Base-by-base conservation (phyloP, 2,113 vertebrate genomes). In the Larimichthys crocea region DNA sequence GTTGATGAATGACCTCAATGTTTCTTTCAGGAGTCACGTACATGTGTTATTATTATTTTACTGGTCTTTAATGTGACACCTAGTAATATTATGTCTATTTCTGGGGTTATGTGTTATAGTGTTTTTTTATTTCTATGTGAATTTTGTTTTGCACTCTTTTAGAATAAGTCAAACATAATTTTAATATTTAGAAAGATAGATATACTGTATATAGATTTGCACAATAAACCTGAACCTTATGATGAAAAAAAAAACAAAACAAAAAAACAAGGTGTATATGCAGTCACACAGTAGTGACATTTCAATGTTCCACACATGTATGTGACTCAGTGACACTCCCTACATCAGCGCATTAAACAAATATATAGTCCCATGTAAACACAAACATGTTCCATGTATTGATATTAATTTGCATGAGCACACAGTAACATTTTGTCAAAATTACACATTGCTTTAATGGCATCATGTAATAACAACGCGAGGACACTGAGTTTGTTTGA, bases 391-490 rank as follows among this genome's bases (percentile, higher is more conserved):
- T 59, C 12, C 48, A 44, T 9, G 16, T 76, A 31, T 20, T 48
- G 19, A 76, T n/a, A 50, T 50, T 10, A 49, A 40, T 42, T 10
- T 0, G 1, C 44, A 60, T 16, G 42, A 80, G 26, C 53, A 29
- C 26, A 65, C 26, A 9, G n/a, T 15, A 20, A 56, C 48, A 56
- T 67, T 67, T 53, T 53, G 70, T 46, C 12, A 66, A 66, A 66
- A 17, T 29, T 19, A 66, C 63, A 49, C 19, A 14, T 42, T 64
- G 40, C 10, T 52, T 48, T 35, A 60, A 48, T 60, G 17, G 26
- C 17, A 53, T 55, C 20, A 53, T 53, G 14, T 68, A 53, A 49
- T 20, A 62, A 62, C 24, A 17, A 29, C n/a, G 29, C 26, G 31
- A 15, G 49, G 16, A 29, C 1, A 24, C 9, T 40, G 35, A n/a